These are phyloP conservation scores for Prosapia bicincta DNA, from an alignment of 2,888 invertebrate genomes.

Conservation along the genomic window DNA sequence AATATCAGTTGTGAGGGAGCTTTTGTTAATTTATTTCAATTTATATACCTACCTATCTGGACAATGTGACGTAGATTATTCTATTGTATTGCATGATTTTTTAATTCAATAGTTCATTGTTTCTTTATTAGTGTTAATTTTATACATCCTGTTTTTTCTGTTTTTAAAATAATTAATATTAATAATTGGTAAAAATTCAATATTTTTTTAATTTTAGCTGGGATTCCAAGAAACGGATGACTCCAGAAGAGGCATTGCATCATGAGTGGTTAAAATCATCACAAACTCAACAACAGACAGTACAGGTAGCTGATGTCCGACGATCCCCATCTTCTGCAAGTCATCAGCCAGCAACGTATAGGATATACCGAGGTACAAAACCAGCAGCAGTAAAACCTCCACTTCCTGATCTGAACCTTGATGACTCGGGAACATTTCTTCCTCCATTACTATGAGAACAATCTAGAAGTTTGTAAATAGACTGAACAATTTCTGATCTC, in stretches of 20 bases:
- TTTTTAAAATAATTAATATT: no score
- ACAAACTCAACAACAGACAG: slow-evolving; percentile 43
- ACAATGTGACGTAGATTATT: no score
- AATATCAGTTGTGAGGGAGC: no score
- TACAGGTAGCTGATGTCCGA: slow-evolving; percentile 42
- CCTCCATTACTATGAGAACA: slow-evolving; percentile 58
- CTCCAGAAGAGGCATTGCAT: slow-evolving; percentile 83
- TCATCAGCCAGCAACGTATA: slow-evolving; percentile 49
- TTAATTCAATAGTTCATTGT: no score
- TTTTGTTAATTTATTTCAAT: no score
- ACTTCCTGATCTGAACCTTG: slow-evolving; percentile 47
- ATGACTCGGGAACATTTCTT: slow-evolving; percentile 61
- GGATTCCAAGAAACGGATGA: slow-evolving; percentile 90
- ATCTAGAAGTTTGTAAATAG: slow-evolving; percentile 1
- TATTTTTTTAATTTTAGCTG: no score
- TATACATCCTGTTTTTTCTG: no score
- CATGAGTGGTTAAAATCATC: slow-evolving; percentile 79
- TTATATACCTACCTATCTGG: no score
- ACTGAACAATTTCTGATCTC: slow-evolving; percentile 22
- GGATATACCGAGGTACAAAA: slow-evolving; percentile 47
- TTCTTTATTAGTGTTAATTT: no score
- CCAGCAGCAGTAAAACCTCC: slow-evolving; percentile 27
- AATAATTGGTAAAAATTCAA: no score
- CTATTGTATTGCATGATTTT: no score
- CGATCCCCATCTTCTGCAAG: slow-evolving; percentile 48